A percentile compares a stretch with the other conserved stretches of the same genome.
phyloP scores from a whole-genome alignment of 2,888 invertebrate species.

The Synergus umbraculus region DNA sequence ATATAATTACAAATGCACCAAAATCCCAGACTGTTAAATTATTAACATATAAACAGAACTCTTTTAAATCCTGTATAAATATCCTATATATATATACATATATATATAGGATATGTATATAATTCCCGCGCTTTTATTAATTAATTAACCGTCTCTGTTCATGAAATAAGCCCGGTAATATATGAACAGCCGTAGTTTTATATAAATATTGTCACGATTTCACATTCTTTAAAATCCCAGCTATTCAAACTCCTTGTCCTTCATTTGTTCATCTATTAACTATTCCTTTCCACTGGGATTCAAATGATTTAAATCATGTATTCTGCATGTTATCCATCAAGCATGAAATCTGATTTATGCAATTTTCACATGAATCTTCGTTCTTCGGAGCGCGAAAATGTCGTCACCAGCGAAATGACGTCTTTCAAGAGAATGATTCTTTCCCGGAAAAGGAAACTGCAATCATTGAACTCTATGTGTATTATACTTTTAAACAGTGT shows the following conservation, averaged over 20 bases:
- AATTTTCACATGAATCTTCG: not conserved
- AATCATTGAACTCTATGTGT: conserved; percentile 62
- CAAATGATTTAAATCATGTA: not conserved
- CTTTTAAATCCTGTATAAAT: no score
- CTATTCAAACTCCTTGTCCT: not conserved
- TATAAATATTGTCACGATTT: not conserved
- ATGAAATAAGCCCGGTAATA: not conserved
- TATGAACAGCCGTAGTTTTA: not conserved
- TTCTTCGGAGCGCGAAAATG: not conserved
- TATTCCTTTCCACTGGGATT: not conserved
- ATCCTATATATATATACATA: no score
- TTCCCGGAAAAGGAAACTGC: conserved; percentile 15
- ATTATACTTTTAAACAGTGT: conserved; percentile 61
- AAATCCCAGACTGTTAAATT: not conserved
- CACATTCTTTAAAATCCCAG: not conserved
- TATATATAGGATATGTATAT: no score
- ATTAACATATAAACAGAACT: not conserved
- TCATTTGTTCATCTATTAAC: not conserved
- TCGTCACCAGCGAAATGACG: not conserved
- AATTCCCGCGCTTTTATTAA: no score
- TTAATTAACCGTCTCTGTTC: not conserved
- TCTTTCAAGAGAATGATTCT: not conserved
- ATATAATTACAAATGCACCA: not conserved
- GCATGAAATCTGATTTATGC: not conserved
- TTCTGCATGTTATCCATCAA: not conserved